Base-by-base conservation (phyloP, 2,113 vertebrate species). In the Hemibagrus wyckioides region DNA sequence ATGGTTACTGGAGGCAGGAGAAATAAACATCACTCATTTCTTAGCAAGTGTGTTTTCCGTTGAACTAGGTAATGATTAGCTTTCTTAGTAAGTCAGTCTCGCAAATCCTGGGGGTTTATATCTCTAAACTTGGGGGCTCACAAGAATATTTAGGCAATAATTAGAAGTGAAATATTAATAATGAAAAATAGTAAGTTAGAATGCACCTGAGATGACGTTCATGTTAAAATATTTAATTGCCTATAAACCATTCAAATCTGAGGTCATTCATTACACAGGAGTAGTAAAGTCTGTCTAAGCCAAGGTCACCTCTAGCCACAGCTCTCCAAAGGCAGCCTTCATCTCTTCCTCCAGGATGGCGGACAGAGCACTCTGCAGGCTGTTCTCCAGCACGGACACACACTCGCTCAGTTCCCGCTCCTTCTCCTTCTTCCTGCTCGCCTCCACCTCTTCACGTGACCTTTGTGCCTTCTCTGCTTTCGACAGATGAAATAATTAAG, bases 281-380 rank as follows among this genome's bases (percentile, higher is more conserved):
- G 28, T 8, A 76, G 25, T 15, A 25, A 36, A 17, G 36, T 39
- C 39, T 44, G 81, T 56, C 23, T 65, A 23, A 52, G 50, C 52
- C 57, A 83, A 71, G 30, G 79, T 69, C 88, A 99, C 97, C 96
- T 99, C 97, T 44, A 93, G 90, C 97, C 97, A 98, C 0, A 98
- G 92, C 7, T 97, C 94, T 82, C 95, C 96, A 23, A 92, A 99
- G 9, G 91, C 96, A 11, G 95, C 94, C 94, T 97, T 97, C 97
- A 98, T 98, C 93, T 99, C 97, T 28, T 94, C 95, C 94, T 97
- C 95, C 87, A 99, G 93, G 91, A 97, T 95, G 80, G 93, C 94
- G 80, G 97, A 97, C 85, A 99, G 95, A 86, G 94, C 96, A 91
- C 92, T 93, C 91, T 92, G 94, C 85, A 99, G 95, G 89, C 92